These are phyloP conservation scores for Metaphire vulgaris DNA, from an alignment of 1,140 invertebrate species.

Conservation along the genomic window DNA sequence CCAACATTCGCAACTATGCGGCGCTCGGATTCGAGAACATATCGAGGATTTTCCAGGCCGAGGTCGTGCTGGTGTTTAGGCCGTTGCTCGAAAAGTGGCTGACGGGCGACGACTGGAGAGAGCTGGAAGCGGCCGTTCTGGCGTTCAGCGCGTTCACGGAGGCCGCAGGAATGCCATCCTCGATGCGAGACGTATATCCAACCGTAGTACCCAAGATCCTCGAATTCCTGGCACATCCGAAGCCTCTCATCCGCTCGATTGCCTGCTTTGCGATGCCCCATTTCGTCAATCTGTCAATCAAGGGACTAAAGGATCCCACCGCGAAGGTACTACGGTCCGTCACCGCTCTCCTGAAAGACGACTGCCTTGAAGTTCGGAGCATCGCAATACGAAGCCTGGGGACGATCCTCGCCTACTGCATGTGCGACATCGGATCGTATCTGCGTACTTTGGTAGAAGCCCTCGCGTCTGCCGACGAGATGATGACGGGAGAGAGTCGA, in stretches of 20 bases:
- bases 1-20: constrained; percentile 26
- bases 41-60: constrained; percentile 17
- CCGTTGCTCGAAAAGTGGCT: not conserved
- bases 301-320: constrained; percentile 16
- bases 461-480: not conserved
- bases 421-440: constrained; percentile 13
- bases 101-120: constrained; percentile 8
- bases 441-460: constrained; percentile 10
- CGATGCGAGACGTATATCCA: constrained; percentile 9
- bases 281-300: constrained; percentile 18
- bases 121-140: constrained; percentile 17
- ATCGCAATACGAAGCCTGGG: constrained; percentile 14
- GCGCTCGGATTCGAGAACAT: constrained; percentile 28
- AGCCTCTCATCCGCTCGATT: constrained; percentile 22
- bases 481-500: not conserved
- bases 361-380: constrained; percentile 17
- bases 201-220: constrained; percentile 5
- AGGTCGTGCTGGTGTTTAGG: constrained; percentile 7
- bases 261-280: constrained; percentile 23
- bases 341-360: constrained; percentile 7
- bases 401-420: not conserved
- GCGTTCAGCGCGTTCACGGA: constrained; percentile 16
- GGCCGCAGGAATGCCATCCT: constrained; percentile 3
- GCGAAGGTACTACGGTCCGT: constrained; percentile 5
- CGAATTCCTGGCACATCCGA: constrained; percentile 5